These are phyloP conservation scores for Dysdera silvatica DNA, from an alignment of 1,140 invertebrate genomes.

Conservation along the genomic window DNA sequence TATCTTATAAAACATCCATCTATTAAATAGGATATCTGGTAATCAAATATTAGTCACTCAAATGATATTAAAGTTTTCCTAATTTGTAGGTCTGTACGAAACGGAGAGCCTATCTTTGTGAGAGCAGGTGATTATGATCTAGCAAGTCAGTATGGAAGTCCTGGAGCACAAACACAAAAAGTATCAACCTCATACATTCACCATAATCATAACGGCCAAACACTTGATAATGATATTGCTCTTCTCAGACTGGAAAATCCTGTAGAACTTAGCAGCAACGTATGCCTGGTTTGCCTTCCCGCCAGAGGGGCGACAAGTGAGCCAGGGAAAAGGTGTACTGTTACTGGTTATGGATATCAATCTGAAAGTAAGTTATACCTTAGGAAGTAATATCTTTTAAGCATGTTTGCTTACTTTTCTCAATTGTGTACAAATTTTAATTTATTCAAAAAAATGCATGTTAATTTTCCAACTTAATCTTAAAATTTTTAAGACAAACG, in stretches of 20 bases:
- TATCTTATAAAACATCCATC: too few relatives aligned
- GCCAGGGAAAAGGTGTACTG: slow-evolving; percentile 78
- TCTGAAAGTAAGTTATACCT: slow-evolving; percentile 81
- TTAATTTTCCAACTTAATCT: too few relatives aligned
- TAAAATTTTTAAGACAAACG: too few relatives aligned
- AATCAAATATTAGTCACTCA: too few relatives aligned
- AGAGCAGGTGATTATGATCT: slow-evolving; percentile 88
- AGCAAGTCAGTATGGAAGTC: slow-evolving; percentile 66
- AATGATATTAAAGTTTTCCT: too few relatives aligned
- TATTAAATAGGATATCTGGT: too few relatives aligned
- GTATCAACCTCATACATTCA: slow-evolving; percentile 91
- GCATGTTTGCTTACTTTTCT: too few relatives aligned
- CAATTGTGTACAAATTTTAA: too few relatives aligned
- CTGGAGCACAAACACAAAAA: slow-evolving; percentile 74
- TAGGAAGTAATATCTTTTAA: too few relatives aligned
- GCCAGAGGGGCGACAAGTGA: slow-evolving; percentile 73
- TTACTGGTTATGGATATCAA: slow-evolving; percentile 90
- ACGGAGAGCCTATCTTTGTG: slow-evolving; percentile 82
- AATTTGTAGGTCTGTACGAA: slow-evolving; percentile 70
- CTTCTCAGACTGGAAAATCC: slow-evolving; percentile 82
- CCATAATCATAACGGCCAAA: slow-evolving; percentile 92
- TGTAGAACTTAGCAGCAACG: slow-evolving; percentile 73
- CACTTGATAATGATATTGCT: slow-evolving; percentile 91
- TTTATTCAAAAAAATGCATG: too few relatives aligned
- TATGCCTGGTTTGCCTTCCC: slow-evolving; percentile 78